These are phyloP conservation scores for Pelodiscus sinensis DNA, from an alignment of 2,113 vertebrate genomes.

Conservation along the genomic window DNA sequence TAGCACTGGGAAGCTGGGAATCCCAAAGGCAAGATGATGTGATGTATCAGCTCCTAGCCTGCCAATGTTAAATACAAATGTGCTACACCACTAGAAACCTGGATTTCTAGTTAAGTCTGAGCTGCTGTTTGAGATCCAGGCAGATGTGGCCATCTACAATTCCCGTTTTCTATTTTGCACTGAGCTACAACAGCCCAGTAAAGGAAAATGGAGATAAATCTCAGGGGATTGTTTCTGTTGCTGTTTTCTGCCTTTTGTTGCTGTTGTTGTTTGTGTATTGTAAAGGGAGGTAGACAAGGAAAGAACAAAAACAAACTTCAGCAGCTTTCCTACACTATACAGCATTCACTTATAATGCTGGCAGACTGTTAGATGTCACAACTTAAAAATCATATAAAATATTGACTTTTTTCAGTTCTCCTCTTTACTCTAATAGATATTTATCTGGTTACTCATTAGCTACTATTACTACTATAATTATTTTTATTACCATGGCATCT, in stretches of 20 bases:
- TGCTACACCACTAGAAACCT: not conserved
- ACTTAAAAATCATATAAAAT: not conserved
- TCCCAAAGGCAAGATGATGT: not conserved
- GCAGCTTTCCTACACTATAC: too few relatives aligned
- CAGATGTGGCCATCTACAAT: not conserved
- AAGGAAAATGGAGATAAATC: not conserved
- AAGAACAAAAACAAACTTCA: not conserved
- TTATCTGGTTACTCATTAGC: not conserved
- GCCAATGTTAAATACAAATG: not conserved
- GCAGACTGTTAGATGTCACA: not conserved
- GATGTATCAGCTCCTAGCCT: not conserved
- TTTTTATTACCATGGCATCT: not conserved
- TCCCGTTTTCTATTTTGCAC: not conserved
- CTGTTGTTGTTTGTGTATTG: not conserved
- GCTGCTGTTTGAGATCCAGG: not conserved
- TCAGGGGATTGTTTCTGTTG: not conserved
- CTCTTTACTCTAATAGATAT: not conserved
- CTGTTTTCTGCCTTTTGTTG: not conserved
- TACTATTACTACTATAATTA: not conserved
- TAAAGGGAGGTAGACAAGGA: fast-evolving
- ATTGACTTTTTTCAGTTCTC: not conserved
- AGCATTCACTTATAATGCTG: not conserved
- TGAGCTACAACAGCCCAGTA: fast-evolving
- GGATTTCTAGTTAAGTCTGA: not conserved
- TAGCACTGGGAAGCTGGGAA: not conserved